Conservation (phyloP, 2,888 invertebrate species). For the Polia nebulosa region DNA sequence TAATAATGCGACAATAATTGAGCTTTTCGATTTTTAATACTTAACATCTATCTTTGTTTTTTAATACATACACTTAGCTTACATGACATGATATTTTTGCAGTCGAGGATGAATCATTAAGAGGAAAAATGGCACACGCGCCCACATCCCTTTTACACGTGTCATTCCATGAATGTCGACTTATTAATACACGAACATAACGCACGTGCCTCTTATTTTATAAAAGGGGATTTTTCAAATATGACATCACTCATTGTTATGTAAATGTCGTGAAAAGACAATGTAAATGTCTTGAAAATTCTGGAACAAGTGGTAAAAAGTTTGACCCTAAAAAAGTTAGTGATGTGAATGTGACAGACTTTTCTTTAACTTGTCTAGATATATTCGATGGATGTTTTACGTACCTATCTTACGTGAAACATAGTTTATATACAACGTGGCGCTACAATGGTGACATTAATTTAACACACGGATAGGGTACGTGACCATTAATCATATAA, state of each 20-base stretch:
- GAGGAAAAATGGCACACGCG: neutral
- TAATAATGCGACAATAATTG: too few species aligned
- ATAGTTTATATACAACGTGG: too few species aligned
- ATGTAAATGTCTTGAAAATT: neutral
- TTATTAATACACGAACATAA: neutral
- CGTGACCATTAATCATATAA: too few species aligned
- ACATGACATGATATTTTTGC: neutral
- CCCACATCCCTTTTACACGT: neutral
- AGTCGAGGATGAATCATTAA: neutral
- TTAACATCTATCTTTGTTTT: too few species aligned
- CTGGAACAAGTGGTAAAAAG: neutral
- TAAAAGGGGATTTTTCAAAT: neutral
- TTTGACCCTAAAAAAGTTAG: too few species aligned
- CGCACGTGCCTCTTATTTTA: neutral
- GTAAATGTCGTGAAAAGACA: slow-evolving; percentile 2
- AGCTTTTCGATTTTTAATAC: too few species aligned
- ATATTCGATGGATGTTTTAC: neutral
- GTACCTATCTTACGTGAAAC: too few species aligned
- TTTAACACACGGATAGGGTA: too few species aligned
- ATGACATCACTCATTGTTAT: neutral
- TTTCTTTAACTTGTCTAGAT: neutral
- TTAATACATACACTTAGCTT: neutral
- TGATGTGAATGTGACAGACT: too few species aligned
- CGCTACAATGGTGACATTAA: too few species aligned
- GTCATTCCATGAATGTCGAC: neutral